Conservation (phyloP, 2,888 invertebrate genomes). For the Gisinianus flammeolus region DNA sequence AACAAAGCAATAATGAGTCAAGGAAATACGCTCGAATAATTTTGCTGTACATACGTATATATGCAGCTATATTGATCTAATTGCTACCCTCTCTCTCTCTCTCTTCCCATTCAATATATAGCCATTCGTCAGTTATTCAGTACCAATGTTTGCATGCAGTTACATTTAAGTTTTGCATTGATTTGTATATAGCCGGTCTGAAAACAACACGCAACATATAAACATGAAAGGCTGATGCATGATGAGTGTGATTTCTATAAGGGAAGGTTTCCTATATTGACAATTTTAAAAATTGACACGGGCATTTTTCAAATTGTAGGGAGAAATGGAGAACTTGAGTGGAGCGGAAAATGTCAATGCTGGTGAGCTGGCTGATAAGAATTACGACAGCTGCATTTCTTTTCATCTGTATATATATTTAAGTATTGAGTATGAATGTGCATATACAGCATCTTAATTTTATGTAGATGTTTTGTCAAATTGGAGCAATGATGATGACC, state of each 20-base stretch:
- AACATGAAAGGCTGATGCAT: background rate
- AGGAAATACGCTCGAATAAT: too few species aligned
- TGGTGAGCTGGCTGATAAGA: background rate
- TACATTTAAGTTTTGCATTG: background rate
- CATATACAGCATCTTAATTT: background rate
- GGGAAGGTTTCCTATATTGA: background rate
- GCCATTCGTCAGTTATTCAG: too few species aligned
- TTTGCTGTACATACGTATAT: too few species aligned
- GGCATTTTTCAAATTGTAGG: too few species aligned
- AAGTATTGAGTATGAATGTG: background rate
- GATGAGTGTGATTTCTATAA: background rate
- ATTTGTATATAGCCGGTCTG: background rate
- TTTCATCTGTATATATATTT: background rate
- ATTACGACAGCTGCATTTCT: background rate
- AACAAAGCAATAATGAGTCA: too few species aligned
- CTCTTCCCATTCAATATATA: too few species aligned
- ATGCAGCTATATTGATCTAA: too few species aligned
- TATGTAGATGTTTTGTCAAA: conserved; percentile 31
- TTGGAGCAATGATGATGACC: conserved; percentile 26
- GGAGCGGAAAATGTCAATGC: background rate
- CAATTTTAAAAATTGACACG: background rate
- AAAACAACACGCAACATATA: background rate
- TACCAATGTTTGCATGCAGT: too few species aligned
- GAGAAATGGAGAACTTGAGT: conserved; percentile 12
- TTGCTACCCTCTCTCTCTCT: too few species aligned